Conservation (phyloP, 2,888 invertebrate species). For the Hemithea aestivaria region DNA sequence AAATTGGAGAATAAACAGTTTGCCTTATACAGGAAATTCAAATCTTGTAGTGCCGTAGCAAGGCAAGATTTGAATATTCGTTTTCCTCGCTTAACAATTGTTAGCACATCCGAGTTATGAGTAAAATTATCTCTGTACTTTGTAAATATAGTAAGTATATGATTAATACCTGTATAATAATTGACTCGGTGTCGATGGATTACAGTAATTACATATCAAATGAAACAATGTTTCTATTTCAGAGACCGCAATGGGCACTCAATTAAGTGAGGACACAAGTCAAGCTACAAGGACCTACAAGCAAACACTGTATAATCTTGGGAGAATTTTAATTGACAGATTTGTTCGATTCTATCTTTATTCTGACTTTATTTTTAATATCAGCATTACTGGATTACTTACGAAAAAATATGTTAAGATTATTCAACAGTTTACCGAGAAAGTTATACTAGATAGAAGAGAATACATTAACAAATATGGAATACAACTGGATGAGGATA, state of each 20-base stretch:
- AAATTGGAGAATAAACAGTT: no score
- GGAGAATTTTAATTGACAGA: conserved; percentile 49
- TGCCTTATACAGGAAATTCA: no score
- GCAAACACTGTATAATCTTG: conserved; percentile 70
- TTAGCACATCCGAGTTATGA: no score
- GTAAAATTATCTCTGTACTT: no score
- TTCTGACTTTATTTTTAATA: conserved; percentile 70
- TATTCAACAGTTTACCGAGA: conserved; percentile 59
- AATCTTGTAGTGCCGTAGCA: no score
- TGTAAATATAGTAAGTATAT: no score
- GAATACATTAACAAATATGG: conserved; percentile 27
- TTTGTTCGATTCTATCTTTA: conserved; percentile 78
- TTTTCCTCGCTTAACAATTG: no score
- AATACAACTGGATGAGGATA: conserved; percentile 19
- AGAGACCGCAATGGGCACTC: conserved; percentile 85
- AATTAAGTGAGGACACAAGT: conserved; percentile 65
- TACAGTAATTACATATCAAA: no score
- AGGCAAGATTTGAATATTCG: no score
- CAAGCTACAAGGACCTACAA: conserved; percentile 74
- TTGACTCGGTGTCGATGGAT: no score
- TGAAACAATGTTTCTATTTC: no score
- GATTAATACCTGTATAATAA: no score
- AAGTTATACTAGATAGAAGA: conserved; percentile 51
- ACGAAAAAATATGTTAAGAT: conserved; percentile 57
- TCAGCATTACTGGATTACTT: conserved; percentile 64